A percentile compares a stretch with the other conserved stretches of the same genome.
These are phyloP conservation scores for Globia sparganii DNA, from an alignment of 2,888 invertebrate genomes.

Conservation along the genomic window DNA sequence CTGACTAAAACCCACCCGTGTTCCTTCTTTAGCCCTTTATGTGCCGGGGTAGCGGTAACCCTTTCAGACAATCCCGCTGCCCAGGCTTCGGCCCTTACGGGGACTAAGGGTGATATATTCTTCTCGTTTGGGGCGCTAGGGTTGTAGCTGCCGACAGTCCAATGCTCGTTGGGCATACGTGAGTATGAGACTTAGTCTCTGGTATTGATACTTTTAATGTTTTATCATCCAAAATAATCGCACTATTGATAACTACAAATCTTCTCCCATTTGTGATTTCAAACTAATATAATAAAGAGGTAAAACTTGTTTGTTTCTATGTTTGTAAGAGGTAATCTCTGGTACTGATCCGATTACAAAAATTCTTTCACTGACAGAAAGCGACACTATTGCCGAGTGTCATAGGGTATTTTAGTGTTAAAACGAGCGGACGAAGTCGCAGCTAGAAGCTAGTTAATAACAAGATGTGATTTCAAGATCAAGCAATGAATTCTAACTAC, in stretches of 20 bases:
- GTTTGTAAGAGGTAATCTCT: not conserved
- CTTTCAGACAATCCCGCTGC: no score
- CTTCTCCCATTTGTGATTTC: not conserved
- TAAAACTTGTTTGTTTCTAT: not conserved
- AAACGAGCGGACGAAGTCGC: not conserved
- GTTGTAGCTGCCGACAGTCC: not conserved
- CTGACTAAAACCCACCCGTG: no score
- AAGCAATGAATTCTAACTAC: not conserved
- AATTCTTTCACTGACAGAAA: not conserved
- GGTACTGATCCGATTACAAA: not conserved
- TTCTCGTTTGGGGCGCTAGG: not conserved
- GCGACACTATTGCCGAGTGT: no score
- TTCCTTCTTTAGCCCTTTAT: no score
- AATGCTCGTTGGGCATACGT: not conserved
- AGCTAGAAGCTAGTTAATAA: not conserved
- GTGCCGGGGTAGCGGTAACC: no score
- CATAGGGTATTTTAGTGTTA: not conserved
- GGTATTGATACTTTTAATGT: not conserved
- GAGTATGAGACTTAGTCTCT: not conserved
- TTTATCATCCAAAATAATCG: not conserved
- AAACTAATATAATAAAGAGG: not conserved
- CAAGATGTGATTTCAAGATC: not conserved
- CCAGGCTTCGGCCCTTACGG: no score
- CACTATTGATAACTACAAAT: not conserved
- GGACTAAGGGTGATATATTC: no score